Evolutionary conservation across 1,140 invertebrate genomes (phyloP).

Genomic region (Musca vetustissima): DNA sequence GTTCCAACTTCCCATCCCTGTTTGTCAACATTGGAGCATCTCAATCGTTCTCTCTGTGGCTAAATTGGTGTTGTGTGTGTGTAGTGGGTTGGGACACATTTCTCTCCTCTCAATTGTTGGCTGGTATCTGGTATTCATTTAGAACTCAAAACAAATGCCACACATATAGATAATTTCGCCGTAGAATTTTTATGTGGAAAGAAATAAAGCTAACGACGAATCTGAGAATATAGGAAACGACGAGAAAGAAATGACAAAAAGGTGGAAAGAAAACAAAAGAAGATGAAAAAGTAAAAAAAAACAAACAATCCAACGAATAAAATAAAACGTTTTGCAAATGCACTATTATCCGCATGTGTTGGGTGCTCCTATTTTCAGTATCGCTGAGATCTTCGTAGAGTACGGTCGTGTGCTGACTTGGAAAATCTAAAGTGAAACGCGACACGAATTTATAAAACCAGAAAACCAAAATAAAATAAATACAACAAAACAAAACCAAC

Average conservation of each 20-base stretch:
- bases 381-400: conserved; percentile 13
- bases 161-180: conserved; percentile 8
- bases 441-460: too few species aligned
- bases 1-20: too few species aligned
- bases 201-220: not conserved
- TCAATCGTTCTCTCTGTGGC: too few species aligned
- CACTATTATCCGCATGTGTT: not conserved
- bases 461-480: not conserved
- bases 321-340: not conserved
- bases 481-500: not conserved
- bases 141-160: too few species aligned
- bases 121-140: too few species aligned
- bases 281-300: not conserved
- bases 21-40: too few species aligned
- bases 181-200: not conserved
- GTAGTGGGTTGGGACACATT: too few species aligned
- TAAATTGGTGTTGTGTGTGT: too few species aligned
- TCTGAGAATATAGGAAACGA: not conserved
- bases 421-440: not conserved
- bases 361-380: not conserved
- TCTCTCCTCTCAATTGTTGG: too few species aligned
- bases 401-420: conserved; percentile 8
- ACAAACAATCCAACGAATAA: too few species aligned
- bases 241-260: too few species aligned
- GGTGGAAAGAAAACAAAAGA: not conserved